Conservation (phyloP, 2,888 invertebrate species). For the Iselma pallidipennis region DNA sequence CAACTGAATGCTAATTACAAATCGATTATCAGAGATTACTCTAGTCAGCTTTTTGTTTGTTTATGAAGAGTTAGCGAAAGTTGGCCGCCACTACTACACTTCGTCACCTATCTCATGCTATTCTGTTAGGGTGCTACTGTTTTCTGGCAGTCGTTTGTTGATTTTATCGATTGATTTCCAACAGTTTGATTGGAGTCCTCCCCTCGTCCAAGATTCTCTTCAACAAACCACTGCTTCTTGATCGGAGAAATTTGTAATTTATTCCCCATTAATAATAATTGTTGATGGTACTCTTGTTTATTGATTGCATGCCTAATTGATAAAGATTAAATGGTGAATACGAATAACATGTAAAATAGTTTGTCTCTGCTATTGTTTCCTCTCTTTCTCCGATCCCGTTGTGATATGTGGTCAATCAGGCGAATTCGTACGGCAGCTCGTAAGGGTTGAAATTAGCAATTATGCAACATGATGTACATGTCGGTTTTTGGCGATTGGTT, state of each 20-base stretch:
- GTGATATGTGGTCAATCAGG: not conserved
- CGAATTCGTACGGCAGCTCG: not conserved
- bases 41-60: not conserved
- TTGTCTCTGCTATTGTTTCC: not conserved
- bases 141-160: not conserved
- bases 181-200: not conserved
- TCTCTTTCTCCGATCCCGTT: too few relatives aligned
- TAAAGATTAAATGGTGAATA: too few relatives aligned
- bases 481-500: slow-evolving; percentile 8
- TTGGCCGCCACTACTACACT: too few relatives aligned
- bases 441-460: slow-evolving; percentile 8
- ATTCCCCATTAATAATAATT: not conserved
- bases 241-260: not conserved
- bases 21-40: slow-evolving; percentile 32
- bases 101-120: too few relatives aligned
- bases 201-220: not conserved
- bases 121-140: not conserved
- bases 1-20: slow-evolving; percentile 42
- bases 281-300: not conserved
- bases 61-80: not conserved
- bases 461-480: slow-evolving; percentile 6
- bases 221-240: not conserved
- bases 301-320: too few relatives aligned
- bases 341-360: not conserved
- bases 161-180: not conserved